Evolutionary conservation across 2,888 invertebrate genomes (phyloP).

Genomic region (Eudemis profundana): DNA sequence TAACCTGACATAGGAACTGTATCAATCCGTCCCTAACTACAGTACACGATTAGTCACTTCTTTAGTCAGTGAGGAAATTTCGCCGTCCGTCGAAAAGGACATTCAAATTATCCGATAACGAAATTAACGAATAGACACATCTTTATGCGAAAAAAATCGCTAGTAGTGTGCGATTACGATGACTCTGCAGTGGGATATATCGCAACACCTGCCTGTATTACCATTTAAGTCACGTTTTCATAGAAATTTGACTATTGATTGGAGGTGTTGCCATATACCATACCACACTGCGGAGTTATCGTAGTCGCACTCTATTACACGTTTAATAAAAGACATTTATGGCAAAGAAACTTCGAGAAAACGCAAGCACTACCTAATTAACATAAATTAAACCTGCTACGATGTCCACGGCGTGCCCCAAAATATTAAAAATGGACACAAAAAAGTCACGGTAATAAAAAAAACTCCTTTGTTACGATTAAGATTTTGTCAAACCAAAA

Average conservation of each 20-base stretch:
- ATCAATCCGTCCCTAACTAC: constrained; percentile 17
- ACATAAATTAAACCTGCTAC: constrained; percentile 14
- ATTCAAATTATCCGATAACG: not conserved
- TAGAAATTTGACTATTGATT: too few species aligned
- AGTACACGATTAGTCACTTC: constrained; percentile 1
- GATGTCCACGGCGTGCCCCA: constrained; percentile 18
- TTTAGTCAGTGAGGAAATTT: not conserved
- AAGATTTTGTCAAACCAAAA: constrained; percentile 29
- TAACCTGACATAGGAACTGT: constrained; percentile 19
- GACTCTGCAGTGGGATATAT: too few species aligned
- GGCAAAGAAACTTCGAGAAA: constrained; percentile 5
- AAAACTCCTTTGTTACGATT: not conserved
- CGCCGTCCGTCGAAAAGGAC: not conserved
- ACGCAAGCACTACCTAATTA: constrained; percentile 6
- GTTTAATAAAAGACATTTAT: constrained; percentile 21
- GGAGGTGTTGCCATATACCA: too few species aligned
- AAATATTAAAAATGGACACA: constrained; percentile 8
- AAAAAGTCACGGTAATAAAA: constrained; percentile 17
- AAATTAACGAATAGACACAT: constrained; percentile 3
- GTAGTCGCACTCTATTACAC: too few species aligned
- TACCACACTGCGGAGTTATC: too few species aligned
- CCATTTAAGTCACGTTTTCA: too few species aligned
- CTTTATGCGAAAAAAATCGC: not conserved
- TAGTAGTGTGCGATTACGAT: too few species aligned
- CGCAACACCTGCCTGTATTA: too few species aligned